These are phyloP conservation scores for Brevimyrus niger DNA, from an alignment of 2,113 vertebrate species.

Conservation along the genomic window DNA sequence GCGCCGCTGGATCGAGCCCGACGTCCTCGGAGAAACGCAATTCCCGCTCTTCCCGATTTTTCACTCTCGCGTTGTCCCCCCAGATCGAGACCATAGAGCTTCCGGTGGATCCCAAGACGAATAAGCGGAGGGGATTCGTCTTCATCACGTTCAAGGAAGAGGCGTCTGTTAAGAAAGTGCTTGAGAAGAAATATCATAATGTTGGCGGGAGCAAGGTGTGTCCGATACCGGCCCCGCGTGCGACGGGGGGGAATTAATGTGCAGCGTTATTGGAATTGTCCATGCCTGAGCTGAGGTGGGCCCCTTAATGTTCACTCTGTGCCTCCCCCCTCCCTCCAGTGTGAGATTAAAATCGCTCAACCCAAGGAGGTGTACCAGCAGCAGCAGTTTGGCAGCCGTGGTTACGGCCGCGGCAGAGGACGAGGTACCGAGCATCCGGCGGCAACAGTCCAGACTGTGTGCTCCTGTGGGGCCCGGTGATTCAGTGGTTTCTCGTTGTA, in stretches of 20 bases:
- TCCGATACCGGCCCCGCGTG: background rate
- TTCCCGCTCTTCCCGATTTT: background rate
- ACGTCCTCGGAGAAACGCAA: background rate
- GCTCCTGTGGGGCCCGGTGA: background rate
- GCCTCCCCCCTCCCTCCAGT: conserved; percentile 52
- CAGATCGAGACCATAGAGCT: conserved; percentile 95
- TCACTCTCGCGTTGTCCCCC: background rate
- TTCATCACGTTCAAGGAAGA: conserved; percentile 98
- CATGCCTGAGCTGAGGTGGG: background rate
- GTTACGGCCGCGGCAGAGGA: conserved; percentile 63
- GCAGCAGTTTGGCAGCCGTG: conserved; percentile 82
- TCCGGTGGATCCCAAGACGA: conserved; percentile 95
- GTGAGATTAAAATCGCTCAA: conserved; percentile 96
- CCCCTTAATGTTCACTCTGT: background rate
- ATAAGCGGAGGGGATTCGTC: conserved; percentile 94
- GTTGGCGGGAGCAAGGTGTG: conserved; percentile 90
- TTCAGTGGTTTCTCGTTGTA: conserved; percentile 38
- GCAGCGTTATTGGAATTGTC: background rate
- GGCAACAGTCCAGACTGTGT: fast-evolving
- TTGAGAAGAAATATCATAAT: conserved; percentile 95
- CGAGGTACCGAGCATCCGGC: conserved; percentile 65
- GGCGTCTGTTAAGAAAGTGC: conserved; percentile 81
- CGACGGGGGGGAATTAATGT: background rate
- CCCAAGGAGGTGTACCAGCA: conserved; percentile 98
- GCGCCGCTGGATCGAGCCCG: background rate